Percentiles rank a stretch among this genome's conserved stretches.
These are phyloP conservation scores for Pyrocoelia pectoralis DNA, from an alignment of 2,888 invertebrate species.

Conservation along the genomic window DNA sequence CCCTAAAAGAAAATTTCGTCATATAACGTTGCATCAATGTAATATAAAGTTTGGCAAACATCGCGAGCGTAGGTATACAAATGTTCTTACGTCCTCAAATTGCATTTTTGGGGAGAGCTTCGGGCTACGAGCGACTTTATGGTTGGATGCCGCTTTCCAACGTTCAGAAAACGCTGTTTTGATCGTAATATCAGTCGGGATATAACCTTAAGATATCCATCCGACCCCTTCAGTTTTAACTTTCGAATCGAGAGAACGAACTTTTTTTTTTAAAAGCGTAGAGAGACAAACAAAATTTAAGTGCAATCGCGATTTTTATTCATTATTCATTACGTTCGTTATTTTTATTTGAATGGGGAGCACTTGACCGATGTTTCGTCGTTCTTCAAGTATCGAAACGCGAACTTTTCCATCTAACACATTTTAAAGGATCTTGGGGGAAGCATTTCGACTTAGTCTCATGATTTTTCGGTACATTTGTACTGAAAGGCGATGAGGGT, in stretches of 20 bases:
- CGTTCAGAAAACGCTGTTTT: slow-evolving; percentile 42
- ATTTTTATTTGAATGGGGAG: slow-evolving; percentile 21
- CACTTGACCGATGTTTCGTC: slow-evolving; percentile 8
- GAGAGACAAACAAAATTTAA: slow-evolving; percentile 12
- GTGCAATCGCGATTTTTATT: slow-evolving; percentile 20
- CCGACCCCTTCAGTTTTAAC: slow-evolving; percentile 24
- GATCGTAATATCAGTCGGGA: slow-evolving; percentile 44
- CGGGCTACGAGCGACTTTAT: slow-evolving; percentile 48
- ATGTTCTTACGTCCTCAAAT: slow-evolving; percentile 37
- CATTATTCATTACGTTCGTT: slow-evolving; percentile 23
- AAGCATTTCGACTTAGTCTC: neutral
- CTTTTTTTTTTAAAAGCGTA: neutral
- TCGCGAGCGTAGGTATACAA: slow-evolving; percentile 33
- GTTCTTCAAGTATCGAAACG: too few species aligned
- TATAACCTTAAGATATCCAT: slow-evolving; percentile 24
- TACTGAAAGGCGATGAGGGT: slow-evolving; percentile 33
- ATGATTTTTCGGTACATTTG: slow-evolving; percentile 26
- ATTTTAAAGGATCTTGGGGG: too few species aligned
- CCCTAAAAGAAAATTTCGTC: slow-evolving; percentile 20
- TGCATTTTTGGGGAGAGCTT: slow-evolving; percentile 40
- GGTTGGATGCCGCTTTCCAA: slow-evolving; percentile 47
- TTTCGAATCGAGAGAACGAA: slow-evolving; percentile 14
- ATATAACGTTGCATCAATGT: slow-evolving; percentile 25
- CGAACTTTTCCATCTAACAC: too few species aligned
- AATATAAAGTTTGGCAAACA: slow-evolving; percentile 38